A percentile compares a stretch with the other conserved stretches of the same genome.
These are phyloP conservation scores for Stegodyphus mimosarum DNA, from an alignment of 1,140 invertebrate genomes.

Conservation along the genomic window DNA sequence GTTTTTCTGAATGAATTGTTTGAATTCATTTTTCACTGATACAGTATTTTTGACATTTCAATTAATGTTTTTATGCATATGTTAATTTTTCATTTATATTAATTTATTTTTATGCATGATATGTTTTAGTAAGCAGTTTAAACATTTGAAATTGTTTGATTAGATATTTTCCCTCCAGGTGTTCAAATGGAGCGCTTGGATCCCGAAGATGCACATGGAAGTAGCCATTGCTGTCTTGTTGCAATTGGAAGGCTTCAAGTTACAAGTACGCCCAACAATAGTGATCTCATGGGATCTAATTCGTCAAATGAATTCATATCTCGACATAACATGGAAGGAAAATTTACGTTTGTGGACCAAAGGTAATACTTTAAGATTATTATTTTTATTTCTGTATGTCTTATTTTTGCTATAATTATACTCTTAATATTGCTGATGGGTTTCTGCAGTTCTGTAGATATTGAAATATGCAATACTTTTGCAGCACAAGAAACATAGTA, in stretches of 20 bases:
- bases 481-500: no score
- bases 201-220: conserved; percentile 77
- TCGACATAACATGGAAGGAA: conserved; percentile 92
- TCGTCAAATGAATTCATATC: conserved; percentile 93
- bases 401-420: no score
- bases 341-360: conserved; percentile 98
- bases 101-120: neutral
- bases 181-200: conserved; percentile 84
- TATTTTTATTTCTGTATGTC: no score
- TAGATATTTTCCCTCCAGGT: conserved; percentile 68
- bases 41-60: no score
- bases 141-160: conserved; percentile 56
- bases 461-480: no score
- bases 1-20: no score
- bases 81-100: neutral
- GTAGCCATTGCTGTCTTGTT: conserved; percentile 94
- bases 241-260: conserved; percentile 97
- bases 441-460: no score
- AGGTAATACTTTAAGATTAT: conserved; percentile 69
- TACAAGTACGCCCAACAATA: conserved; percentile 92
- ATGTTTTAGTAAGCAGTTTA: neutral
- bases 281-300: conserved; percentile 86
- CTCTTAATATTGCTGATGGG: no score
- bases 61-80: no score
- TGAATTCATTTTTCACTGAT: no score